Evolutionary conservation across 2,888 invertebrate genomes (phyloP).

Genomic region (Hirtodrosophila trivittata): DNA sequence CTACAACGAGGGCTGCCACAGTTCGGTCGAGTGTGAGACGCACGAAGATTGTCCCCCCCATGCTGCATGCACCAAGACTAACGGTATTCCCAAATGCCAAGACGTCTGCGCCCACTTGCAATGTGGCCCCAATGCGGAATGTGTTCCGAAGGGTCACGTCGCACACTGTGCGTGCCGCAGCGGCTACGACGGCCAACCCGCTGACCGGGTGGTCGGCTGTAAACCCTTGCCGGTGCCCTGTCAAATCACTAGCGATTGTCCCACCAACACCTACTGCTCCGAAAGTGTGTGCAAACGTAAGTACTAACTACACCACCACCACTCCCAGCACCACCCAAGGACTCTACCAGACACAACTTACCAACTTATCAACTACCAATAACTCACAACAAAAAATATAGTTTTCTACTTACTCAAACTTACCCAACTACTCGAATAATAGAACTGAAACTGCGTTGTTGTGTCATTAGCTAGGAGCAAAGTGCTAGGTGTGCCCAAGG

Average conservation of each 20-base stretch:
- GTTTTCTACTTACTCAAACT: conserved; percentile 51
- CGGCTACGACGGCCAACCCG: conserved; percentile 91
- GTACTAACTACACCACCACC: conserved; percentile 79
- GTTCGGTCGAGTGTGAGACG: conserved; percentile 91
- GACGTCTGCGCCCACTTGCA: conserved; percentile 91
- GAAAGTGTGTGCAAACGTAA: conserved; percentile 92
- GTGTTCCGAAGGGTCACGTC: conserved; percentile 89
- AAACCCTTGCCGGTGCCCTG: conserved; percentile 90
- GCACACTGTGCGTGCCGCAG: conserved; percentile 91
- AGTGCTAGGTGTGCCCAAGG: background rate
- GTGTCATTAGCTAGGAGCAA: no score
- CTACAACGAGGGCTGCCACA: conserved; percentile 91
- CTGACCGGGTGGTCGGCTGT: conserved; percentile 89
- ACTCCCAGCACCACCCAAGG: conserved; percentile 34
- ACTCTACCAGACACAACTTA: conserved; percentile 40
- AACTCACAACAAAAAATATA: conserved; percentile 29
- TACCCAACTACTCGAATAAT: conserved; percentile 50
- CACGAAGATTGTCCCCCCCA: conserved; percentile 92
- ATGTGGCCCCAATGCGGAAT: conserved; percentile 94
- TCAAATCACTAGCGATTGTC: conserved; percentile 89
- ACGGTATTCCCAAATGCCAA: conserved; percentile 91
- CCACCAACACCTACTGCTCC: conserved; percentile 91
- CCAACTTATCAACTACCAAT: conserved; percentile 42
- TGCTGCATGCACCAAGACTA: conserved; percentile 90
- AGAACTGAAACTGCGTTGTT: background rate